Percentiles rank a stretch among this genome's conserved stretches.
phyloP scores from a whole-genome alignment of 2,113 vertebrate genomes.

The Motacilla alba region DNA sequence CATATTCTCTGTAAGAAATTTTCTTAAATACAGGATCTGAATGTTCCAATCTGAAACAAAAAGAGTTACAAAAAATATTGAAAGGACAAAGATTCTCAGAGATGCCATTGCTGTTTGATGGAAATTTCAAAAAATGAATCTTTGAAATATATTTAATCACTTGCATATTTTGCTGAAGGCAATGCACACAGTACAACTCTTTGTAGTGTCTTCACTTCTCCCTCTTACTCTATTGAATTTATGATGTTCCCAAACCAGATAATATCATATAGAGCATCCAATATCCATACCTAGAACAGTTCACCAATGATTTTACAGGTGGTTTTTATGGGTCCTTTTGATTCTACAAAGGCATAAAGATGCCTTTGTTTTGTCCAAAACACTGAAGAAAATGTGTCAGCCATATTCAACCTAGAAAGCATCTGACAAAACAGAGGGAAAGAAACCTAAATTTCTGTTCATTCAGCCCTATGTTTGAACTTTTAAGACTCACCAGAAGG shows the following conservation, averaged over 20 bases:
- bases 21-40: conserved; percentile 81
- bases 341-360: background rate
- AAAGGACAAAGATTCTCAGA: background rate
- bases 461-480: background rate
- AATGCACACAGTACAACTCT: background rate
- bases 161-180: background rate
- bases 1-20: conserved; percentile 91
- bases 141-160: background rate
- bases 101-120: background rate
- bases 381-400: background rate
- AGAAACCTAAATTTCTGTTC: background rate
- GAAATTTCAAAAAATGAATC: background rate
- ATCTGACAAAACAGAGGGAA: background rate
- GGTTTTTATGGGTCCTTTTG: background rate
- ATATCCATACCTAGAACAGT: background rate
- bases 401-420: background rate
- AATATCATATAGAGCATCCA: background rate
- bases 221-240: background rate
- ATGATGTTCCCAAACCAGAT: background rate
- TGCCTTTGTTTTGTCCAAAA: background rate
- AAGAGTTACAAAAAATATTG: background rate
- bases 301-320: background rate
- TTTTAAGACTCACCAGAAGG: background rate
- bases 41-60: conserved; percentile 52
- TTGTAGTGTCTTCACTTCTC: background rate